phyloP scores from a whole-genome alignment of 1,140 invertebrate species.

The Macrotrachela quadricornifera region DNA sequence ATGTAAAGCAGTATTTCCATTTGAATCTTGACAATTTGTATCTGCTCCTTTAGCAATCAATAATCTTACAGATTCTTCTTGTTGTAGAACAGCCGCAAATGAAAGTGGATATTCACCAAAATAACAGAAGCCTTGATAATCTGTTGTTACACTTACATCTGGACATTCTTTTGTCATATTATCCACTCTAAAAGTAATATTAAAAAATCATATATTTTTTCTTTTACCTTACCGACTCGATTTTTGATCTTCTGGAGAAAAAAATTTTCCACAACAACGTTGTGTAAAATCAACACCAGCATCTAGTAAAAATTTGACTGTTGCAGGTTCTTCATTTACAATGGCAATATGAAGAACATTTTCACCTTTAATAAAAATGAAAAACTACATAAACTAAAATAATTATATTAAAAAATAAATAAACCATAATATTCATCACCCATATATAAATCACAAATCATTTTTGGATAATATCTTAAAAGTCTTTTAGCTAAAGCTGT shows the following conservation, averaged over 20 bases:
- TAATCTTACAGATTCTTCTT: conserved; percentile 84
- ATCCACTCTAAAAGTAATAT: conserved; percentile 16
- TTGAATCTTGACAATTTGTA: conserved; percentile 78
- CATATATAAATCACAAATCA: conserved; percentile 85
- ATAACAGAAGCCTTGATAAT: conserved; percentile 54
- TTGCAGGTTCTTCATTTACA: conserved; percentile 85
- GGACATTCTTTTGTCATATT: conserved; percentile 21
- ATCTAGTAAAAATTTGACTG: conserved; percentile 84
- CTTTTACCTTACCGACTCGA: conserved; percentile 42
- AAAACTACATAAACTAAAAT: neutral
- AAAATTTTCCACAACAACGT: conserved; percentile 56
- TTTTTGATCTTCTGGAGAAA: conserved; percentile 92
- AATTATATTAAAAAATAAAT: neutral
- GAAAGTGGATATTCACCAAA: conserved; percentile 90
- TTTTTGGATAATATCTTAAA: conserved; percentile 67
- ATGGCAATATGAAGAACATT: conserved; percentile 69
- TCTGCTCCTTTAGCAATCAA: conserved; percentile 79
- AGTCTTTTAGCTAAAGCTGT: conserved; percentile 75
- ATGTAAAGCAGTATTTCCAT: conserved; percentile 87
- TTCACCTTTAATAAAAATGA: conserved; percentile 18
- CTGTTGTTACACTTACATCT: neutral
- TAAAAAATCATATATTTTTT: too few species aligned
- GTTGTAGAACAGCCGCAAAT: conserved; percentile 83
- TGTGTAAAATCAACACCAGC: conserved; percentile 69
- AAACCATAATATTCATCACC: conserved; percentile 86